Evolutionary conservation across 1,140 invertebrate species (phyloP), one percentile per base, ranked within the genome.

Genomic region (Sarcophaga peregrina): DNA sequence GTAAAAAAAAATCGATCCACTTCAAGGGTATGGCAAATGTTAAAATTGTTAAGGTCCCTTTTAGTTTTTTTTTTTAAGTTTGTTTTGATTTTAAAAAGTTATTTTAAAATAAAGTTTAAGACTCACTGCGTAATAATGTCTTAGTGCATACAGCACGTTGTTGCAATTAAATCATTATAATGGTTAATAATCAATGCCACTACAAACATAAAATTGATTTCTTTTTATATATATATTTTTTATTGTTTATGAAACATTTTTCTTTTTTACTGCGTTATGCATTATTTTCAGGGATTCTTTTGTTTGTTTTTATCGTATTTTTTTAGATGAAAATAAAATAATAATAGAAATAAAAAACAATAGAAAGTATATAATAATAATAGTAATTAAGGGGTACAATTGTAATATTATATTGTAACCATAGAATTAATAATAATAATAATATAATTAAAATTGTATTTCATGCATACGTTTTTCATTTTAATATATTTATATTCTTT

Each of bases 241-340:
- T 68, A 68, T 68, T 68, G 62, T 68, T 68, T 68, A 68, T 68
- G 62, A 68, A 68, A 68, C 62, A 68, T 68, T 68, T 62, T 68
- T 68, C 62, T n/a, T 58, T 68, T 68, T 68, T 68, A 68, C 17
- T 68, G 62, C 62, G 17, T 68, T 68, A 68, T 68, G 62, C 62
- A 68, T 68, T 68, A 25, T 68, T n/a, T 68, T 68, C 62, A 68
- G 62, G 62, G 17, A 68, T 68, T 68, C 20, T 68, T 58, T 58
- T 13, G 11, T 58, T 58, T 20, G 17, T 20, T 68, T 68, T 68
- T 20, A 8, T 68, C 20, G 62, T 20, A 68, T 20, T 68, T 68
- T n/a, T 58, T 68, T 25, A 68, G 20, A 68, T 68, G 17, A 68
- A 68, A 58, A 58, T 58, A 58, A 58, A 58, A 58, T 58, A 58